These are phyloP conservation scores for Aptenodytes patagonicus DNA, from an alignment of 2,113 vertebrate genomes.

Conservation along the genomic window DNA sequence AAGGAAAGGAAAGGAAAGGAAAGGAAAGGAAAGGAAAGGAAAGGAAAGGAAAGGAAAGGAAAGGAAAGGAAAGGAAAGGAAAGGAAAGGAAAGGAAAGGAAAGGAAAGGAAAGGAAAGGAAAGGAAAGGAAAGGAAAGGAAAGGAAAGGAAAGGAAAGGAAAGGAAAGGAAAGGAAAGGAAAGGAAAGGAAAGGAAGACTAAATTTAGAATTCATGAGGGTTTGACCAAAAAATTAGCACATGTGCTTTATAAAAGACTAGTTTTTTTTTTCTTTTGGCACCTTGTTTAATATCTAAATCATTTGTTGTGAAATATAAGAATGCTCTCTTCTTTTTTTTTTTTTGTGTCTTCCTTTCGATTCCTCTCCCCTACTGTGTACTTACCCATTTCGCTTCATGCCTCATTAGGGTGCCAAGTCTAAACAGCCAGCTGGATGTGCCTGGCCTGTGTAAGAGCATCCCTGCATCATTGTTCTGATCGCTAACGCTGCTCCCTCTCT, in stretches of 20 bases:
- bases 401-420: conserved; percentile 34
- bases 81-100: too few species aligned
- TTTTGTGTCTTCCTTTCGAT: neutral
- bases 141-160: neutral
- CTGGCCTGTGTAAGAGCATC: conserved; percentile 55
- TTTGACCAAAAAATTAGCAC: neutral
- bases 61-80: too few species aligned
- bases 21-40: neutral
- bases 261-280: neutral
- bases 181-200: neutral
- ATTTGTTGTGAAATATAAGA: conserved; percentile 11
- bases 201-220: neutral
- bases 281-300: neutral
- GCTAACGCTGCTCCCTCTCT: neutral
- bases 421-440: conserved; percentile 64
- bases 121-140: neutral
- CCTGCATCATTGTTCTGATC: conserved; percentile 52
- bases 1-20: too few species aligned
- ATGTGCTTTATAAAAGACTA: neutral
- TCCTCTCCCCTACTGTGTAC: neutral
- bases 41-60: neutral
- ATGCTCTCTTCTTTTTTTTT: neutral
- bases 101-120: neutral
- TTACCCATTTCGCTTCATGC: conserved; percentile 52
- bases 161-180: neutral